Evolutionary conservation across 2,797 vertebrate species (phyloP).

Genomic region (Cirrhinus mrigala): DNA sequence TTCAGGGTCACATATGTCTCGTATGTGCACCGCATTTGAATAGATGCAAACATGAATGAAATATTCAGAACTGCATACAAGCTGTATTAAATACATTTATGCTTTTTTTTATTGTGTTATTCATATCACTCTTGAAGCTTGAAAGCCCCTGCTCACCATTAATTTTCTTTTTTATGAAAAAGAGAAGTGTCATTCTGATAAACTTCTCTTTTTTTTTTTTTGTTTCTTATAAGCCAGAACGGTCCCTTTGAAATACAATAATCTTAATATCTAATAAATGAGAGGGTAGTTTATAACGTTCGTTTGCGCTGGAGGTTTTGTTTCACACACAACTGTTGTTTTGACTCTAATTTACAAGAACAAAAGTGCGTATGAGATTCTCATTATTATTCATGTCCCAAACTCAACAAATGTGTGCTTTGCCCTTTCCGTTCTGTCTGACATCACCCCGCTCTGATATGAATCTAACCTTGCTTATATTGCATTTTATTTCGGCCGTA

Average conservation of each 20-base stretch:
- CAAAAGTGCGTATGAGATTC: not conserved
- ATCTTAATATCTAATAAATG: not conserved
- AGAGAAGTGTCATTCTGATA: not conserved
- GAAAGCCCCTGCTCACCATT: not conserved
- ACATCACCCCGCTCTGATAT: constrained; percentile 27
- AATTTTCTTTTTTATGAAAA: not conserved
- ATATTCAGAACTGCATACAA: not conserved
- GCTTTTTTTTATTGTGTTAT: not conserved
- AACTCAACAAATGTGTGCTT: constrained; percentile 9
- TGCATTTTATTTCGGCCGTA: constrained; percentile 33
- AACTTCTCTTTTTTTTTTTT: not conserved
- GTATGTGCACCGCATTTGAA: not conserved
- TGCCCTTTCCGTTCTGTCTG: not conserved
- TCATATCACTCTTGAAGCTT: not conserved
- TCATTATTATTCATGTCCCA: constrained; percentile 1
- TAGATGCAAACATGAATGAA: not conserved
- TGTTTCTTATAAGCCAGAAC: not conserved
- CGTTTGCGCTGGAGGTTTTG: not conserved
- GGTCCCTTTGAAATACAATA: not conserved
- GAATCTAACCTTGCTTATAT: constrained; percentile 33
- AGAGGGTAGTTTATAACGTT: not conserved
- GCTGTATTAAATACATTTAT: not conserved
- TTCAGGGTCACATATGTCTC: not conserved
- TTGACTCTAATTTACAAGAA: not conserved
- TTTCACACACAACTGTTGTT: not conserved